phyloP scores from a whole-genome alignment of 1,140 invertebrate genomes.

The Drosophila seguyi region DNA sequence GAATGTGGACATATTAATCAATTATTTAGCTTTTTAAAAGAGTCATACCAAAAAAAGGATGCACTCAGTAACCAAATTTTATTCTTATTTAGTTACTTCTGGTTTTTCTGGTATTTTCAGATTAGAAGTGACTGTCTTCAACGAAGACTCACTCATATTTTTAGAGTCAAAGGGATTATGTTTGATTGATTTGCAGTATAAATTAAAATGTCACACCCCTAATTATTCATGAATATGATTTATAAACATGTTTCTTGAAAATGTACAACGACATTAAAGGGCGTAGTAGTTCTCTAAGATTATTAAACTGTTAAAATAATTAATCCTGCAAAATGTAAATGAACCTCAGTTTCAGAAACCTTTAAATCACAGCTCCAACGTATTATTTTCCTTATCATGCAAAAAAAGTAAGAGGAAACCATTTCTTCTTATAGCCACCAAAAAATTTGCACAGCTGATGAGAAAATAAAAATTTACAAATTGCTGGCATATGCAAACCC shows the following conservation, averaged over 20 bases:
- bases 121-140: not conserved
- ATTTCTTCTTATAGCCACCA: not conserved
- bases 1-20: not conserved
- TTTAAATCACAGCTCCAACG: not conserved
- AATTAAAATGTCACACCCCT: constrained; percentile 4
- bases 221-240: not conserved
- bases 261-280: too few relatives aligned
- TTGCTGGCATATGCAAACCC: constrained; percentile 43
- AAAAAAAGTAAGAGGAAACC: constrained; percentile 18
- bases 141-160: not conserved
- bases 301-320: too few relatives aligned
- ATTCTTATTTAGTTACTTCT: not conserved
- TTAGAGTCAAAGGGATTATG: not conserved
- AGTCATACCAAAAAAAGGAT: not conserved
- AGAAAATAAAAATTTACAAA: constrained; percentile 34
- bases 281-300: not conserved
- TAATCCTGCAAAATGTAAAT: too few relatives aligned
- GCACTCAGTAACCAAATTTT: not conserved
- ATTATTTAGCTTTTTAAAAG: not conserved
- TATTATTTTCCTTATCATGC: not conserved
- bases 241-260: not conserved
- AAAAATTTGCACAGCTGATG: constrained; percentile 31
- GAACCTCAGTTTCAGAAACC: too few relatives aligned
- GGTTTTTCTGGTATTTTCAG: not conserved
- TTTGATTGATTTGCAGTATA: constrained; percentile 6